Percentiles rank a stretch among this genome's conserved stretches.
Conservation (phyloP, 2,888 invertebrate genomes). For the Aspidapion aeneum region DNA sequence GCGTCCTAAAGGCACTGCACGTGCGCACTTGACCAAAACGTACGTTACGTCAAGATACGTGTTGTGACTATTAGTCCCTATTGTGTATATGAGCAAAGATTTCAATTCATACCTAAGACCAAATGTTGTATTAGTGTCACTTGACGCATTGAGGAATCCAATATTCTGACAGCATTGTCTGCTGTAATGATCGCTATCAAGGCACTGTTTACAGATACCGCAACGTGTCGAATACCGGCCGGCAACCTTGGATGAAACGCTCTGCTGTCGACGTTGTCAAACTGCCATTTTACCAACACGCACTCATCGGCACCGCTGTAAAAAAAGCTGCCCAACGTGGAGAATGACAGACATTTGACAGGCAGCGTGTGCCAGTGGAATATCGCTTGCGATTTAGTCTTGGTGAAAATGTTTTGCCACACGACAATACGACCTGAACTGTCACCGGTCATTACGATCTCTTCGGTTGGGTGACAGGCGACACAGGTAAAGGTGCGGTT, state of each 20-base stretch:
- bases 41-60: no score
- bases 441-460: slow-evolving; percentile 66
- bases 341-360: slow-evolving; percentile 64
- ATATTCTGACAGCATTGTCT: slow-evolving; percentile 64
- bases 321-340: slow-evolving; percentile 60
- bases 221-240: slow-evolving; percentile 60
- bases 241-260: slow-evolving; percentile 65
- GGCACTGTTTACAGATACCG: slow-evolving; percentile 59
- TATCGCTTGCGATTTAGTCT: slow-evolving; percentile 45
- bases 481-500: slow-evolving; percentile 56
- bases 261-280: slow-evolving; percentile 49
- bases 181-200: slow-evolving; percentile 61
- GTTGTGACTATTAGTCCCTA: no score
- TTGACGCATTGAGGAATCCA: slow-evolving; percentile 53
- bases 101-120: no score
- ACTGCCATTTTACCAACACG: slow-evolving; percentile 73
- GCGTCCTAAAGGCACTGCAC: no score
- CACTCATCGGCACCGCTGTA: slow-evolving; percentile 72
- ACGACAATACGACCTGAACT: slow-evolving; percentile 59
- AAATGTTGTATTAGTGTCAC: slow-evolving; percentile 61
- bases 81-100: no score
- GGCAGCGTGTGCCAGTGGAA: slow-evolving; percentile 78
- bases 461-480: slow-evolving; percentile 62
- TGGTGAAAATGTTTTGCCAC: slow-evolving; percentile 54
- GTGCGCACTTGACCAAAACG: no score